These are phyloP conservation scores for Cyclura pinguis DNA, from an alignment of 2,797 vertebrate genomes.

Conservation along the genomic window DNA sequence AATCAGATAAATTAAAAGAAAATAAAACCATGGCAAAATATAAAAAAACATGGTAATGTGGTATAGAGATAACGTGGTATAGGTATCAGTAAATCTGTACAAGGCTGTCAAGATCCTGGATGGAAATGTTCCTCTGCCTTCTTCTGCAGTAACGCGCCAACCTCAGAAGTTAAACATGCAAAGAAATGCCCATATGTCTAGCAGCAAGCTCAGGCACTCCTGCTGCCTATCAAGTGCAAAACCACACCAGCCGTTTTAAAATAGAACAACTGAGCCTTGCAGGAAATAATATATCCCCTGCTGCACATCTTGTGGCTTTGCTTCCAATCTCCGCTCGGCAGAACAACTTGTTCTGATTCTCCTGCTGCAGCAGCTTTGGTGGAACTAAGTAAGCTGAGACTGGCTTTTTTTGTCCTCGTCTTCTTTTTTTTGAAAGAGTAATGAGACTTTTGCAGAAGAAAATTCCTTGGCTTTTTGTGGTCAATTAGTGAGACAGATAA, in stretches of 20 bases:
- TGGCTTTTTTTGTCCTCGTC: fast-evolving
- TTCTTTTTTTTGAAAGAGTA: conserved; percentile 12
- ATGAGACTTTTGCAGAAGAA: conserved; percentile 38
- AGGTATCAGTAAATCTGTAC: neutral
- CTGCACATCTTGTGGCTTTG: conserved; percentile 35
- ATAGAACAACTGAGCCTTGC: conserved; percentile 37
- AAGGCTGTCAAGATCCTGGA: neutral
- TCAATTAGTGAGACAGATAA: conserved; percentile 23
- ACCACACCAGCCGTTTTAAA: neutral
- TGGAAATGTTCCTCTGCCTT: neutral
- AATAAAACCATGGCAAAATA: conserved; percentile 2
- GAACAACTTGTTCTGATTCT: conserved; percentile 32
- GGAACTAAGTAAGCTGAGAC: conserved; percentile 29
- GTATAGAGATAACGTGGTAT: neutral
- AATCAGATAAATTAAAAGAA: neutral
- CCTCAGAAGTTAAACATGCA: conserved; percentile 1
- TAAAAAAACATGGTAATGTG: neutral
- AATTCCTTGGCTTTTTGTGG: conserved; percentile 33
- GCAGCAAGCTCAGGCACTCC: conserved; percentile 7
- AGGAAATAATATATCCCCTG: conserved; percentile 35
- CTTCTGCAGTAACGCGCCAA: neutral
- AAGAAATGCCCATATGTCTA: conserved; percentile 15
- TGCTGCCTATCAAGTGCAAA: conserved; percentile 35
- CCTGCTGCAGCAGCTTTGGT: neutral
- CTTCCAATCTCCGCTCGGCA: neutral